Percentiles rank a stretch among this genome's conserved stretches.
phyloP scores from a whole-genome alignment of 2,113 vertebrate genomes.

The Rostratula benghalensis region DNA sequence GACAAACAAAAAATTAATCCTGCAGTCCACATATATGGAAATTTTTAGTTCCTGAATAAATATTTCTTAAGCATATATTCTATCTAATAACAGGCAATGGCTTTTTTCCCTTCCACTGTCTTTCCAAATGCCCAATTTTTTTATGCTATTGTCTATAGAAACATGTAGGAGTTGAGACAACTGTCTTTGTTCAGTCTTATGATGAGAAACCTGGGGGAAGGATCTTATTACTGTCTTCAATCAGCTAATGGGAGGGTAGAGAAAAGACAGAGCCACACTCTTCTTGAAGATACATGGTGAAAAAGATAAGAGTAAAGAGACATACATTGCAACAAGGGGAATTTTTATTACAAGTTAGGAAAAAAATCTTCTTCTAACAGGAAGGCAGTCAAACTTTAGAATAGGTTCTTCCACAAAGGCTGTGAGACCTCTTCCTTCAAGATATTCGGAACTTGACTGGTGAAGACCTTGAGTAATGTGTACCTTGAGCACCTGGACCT shows the following conservation, averaged over 20 bases:
- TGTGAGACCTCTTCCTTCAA: neutral
- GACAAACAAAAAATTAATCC: neutral
- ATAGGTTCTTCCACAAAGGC: neutral
- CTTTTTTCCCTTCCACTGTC: fast-evolving
- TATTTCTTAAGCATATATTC: neutral
- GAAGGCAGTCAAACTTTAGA: neutral
- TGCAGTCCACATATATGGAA: neutral
- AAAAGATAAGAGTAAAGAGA: neutral
- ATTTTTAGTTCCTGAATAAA: neutral
- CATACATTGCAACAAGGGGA: fast-evolving
- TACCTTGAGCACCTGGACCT: neutral
- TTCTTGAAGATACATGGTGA: neutral
- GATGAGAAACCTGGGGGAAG: neutral
- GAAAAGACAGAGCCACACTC: neutral
- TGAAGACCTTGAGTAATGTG: neutral
- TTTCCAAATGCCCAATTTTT: neutral
- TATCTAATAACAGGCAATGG: neutral
- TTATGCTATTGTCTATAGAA: neutral
- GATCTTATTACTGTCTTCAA: neutral
- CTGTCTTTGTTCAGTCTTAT: neutral
- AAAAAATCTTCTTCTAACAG: neutral
- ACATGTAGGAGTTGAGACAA: neutral
- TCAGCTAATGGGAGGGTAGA: neutral
- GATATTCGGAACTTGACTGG: neutral
- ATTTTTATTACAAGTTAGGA: neutral